A percentile compares a stretch with the other conserved stretches of the same genome.
These are phyloP conservation scores for Myripristis jacobus DNA, from an alignment of 2,797 vertebrate species.

Conservation along the genomic window DNA sequence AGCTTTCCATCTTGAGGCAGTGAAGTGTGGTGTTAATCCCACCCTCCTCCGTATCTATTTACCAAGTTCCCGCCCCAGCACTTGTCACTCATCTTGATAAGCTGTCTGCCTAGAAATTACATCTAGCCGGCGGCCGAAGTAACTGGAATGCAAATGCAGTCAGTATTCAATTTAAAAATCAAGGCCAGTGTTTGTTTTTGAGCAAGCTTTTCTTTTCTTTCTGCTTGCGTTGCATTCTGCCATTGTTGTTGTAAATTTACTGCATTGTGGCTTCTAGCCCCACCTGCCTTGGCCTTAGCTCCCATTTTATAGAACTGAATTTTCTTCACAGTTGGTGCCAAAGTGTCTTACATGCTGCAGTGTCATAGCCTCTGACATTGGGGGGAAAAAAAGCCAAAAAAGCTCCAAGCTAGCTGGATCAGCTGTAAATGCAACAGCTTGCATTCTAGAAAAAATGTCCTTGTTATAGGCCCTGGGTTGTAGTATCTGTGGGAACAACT, in stretches of 20 bases:
- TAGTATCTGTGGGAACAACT: not conserved
- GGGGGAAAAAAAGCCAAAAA: not conserved
- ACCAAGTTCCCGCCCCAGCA: not conserved
- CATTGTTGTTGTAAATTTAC: not conserved
- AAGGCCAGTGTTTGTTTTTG: not conserved
- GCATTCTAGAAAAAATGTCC: not conserved
- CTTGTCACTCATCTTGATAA: not conserved
- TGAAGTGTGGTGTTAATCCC: not conserved
- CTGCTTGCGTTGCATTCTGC: not conserved
- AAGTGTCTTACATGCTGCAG: not conserved
- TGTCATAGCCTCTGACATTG: not conserved
- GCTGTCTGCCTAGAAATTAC: not conserved
- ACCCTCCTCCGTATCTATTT: not conserved
- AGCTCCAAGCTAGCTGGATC: too few relatives aligned
- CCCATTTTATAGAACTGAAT: not conserved
- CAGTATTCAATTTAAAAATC: too few relatives aligned
- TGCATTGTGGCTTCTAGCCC: too few relatives aligned
- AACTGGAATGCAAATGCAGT: not conserved
- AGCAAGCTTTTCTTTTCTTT: not conserved
- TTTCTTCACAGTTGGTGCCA: not conserved
- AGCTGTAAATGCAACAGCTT: too few relatives aligned
- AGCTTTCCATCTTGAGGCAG: not conserved
- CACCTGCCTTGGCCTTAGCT: not conserved
- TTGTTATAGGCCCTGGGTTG: not conserved
- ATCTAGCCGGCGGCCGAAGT: constrained; percentile 11